These are phyloP conservation scores for Meriones psammophilus DNA, from an alignment of 2,797 vertebrate species.

Conservation along the genomic window DNA sequence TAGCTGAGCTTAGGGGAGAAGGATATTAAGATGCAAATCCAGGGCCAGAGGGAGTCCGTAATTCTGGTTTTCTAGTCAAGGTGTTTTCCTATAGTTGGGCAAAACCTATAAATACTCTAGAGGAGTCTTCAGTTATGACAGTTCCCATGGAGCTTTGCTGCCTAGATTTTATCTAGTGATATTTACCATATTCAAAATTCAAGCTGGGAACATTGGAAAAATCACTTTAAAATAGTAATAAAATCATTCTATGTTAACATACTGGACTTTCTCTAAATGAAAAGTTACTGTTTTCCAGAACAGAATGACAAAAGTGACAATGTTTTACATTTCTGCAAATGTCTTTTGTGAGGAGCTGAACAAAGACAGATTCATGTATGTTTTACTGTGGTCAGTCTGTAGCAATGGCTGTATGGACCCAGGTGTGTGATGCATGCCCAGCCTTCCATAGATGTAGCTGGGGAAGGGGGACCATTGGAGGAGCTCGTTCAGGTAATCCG, in stretches of 20 bases:
- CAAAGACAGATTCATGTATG: conserved; percentile 46
- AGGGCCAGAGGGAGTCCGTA: not conserved
- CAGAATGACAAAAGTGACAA: not conserved
- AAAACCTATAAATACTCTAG: not conserved
- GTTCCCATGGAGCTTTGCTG: not conserved
- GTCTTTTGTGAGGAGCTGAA: conserved; percentile 19
- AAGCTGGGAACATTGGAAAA: not conserved
- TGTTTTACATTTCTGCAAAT: conserved; percentile 41
- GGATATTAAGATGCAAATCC: not conserved
- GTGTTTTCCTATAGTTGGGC: not conserved
- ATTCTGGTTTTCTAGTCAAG: not conserved
- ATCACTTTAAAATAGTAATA: conserved; percentile 51
- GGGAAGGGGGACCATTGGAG: not conserved
- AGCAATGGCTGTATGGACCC: not conserved
- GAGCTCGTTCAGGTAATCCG: conserved; percentile 36
- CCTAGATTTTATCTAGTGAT: conserved; percentile 33
- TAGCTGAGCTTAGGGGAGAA: not conserved
- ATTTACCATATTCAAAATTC: conserved; percentile 54
- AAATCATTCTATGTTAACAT: conserved; percentile 6
- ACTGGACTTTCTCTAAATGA: not conserved
- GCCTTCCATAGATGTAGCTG: not conserved
- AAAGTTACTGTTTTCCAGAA: conserved; percentile 65
- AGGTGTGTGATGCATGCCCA: not conserved
- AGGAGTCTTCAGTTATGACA: not conserved
- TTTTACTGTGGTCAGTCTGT: not conserved